Evolutionary conservation across 2,888 invertebrate species (phyloP).

Genomic region (Anticlea derivata): DNA sequence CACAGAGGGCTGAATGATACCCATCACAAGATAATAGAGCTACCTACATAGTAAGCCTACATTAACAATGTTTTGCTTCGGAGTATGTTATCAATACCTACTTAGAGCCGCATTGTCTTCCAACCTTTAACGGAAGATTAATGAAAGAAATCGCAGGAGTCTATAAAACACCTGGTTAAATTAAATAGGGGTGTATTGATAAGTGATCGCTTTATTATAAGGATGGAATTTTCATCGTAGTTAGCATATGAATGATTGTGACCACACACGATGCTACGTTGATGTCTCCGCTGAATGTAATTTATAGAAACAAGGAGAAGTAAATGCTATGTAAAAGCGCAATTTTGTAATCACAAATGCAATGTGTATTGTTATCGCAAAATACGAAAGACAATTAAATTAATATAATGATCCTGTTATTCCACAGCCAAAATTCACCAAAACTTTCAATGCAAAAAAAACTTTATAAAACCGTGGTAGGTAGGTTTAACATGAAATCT

Average conservation of each 20-base stretch:
- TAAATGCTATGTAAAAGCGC: constrained; percentile 14
- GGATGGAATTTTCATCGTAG: constrained; percentile 8
- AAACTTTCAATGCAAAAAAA: no score
- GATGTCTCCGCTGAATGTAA: constrained; percentile 15
- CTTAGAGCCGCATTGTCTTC: constrained; percentile 3
- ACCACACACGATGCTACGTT: constrained; percentile 25
- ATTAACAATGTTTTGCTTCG: background rate
- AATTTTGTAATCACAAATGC: no score
- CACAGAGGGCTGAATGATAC: constrained; percentile 9
- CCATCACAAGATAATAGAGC: constrained; percentile 8
- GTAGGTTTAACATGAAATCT: no score
- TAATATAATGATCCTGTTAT: no score
- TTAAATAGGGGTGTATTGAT: constrained; percentile 38
- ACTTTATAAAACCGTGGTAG: no score
- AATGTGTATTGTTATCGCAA: no score
- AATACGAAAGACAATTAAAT: no score
- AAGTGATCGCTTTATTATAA: background rate
- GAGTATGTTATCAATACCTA: constrained; percentile 13
- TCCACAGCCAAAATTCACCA: no score
- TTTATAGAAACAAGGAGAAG: constrained; percentile 12
- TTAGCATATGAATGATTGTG: constrained; percentile 16
- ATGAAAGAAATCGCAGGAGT: constrained; percentile 2
- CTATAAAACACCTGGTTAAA: constrained; percentile 47
- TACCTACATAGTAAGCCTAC: constrained; percentile 7
- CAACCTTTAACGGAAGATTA: background rate